These are phyloP conservation scores for Laticauda colubrina DNA, from an alignment of 2,113 vertebrate genomes.

Conservation along the genomic window DNA sequence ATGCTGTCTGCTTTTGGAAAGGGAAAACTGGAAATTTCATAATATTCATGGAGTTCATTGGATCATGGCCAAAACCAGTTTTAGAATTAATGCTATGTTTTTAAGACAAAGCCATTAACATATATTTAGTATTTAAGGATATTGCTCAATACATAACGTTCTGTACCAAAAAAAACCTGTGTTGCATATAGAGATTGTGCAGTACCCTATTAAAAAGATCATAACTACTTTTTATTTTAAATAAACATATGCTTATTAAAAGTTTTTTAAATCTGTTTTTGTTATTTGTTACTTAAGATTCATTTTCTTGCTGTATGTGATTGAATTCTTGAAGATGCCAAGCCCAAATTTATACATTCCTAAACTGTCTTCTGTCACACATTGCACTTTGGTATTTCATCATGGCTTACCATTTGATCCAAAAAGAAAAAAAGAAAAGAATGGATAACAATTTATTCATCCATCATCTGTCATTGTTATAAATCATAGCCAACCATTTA, in stretches of 20 bases:
- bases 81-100: constrained; percentile 76
- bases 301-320: not conserved
- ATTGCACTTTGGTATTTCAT: not conserved
- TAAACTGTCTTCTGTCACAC: not conserved
- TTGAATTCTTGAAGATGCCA: too few relatives aligned
- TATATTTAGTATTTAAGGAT: constrained; percentile 78
- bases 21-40: not conserved
- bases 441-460: not conserved
- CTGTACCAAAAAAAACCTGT: constrained; percentile 70
- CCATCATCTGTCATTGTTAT: not conserved
- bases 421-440: not conserved
- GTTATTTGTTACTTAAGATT: constrained; percentile 6
- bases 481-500: not conserved
- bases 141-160: constrained; percentile 76
- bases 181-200: constrained; percentile 72
- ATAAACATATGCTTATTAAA: constrained; percentile 87
- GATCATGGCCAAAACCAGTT: constrained; percentile 48
- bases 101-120: constrained; percentile 79
- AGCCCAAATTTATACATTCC: not conserved
- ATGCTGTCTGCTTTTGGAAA: not conserved
- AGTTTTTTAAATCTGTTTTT: constrained; percentile 35
- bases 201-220: constrained; percentile 74
- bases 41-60: not conserved
- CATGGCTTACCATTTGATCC: not conserved
- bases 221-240: constrained; percentile 89